Base-by-base conservation (phyloP, 2,113 vertebrate genomes). In the Otus sunia region DNA sequence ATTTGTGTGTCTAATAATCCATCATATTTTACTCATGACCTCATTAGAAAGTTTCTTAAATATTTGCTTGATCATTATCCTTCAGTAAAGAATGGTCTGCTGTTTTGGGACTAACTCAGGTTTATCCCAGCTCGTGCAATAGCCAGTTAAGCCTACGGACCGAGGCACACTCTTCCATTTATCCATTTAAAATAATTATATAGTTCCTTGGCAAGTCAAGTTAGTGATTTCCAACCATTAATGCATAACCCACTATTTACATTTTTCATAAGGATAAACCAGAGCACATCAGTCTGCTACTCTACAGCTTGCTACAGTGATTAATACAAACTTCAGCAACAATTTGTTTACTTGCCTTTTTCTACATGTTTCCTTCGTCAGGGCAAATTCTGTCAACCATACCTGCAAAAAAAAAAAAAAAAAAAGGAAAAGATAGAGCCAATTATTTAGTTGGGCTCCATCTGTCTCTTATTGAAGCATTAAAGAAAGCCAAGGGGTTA, bases 41-140 rank as follows among this genome's bases (percentile, higher is more conserved):
- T 92, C 50, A 39, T 93, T 76, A 90, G 56, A 71, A 89, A 93
- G 53, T 73, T 58, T 92, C 75, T 94, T 80, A 66, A 88, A 62
- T 75, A 80, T 60, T 73, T 78, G 71, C 63, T 75, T 68, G 74
- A 73, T 86, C 37, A 6, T 88, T 86, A 86, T 49, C 50, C 55
- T 79, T 73, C 49, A 27, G 9, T 37, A 39, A 69, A 41, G 63
- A 68, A 47, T 19, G 36, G 29, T 52, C 49, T 93, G 53, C 81
- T 83, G 23, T 64, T 75, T 43, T 52, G 53, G 71, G 74, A 72
- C 19, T 45, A 59, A 15, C 71, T 92, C 5, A 2, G 34, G 22
- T 90, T 91, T 56, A 64, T 72, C 58, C 30, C 23, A 34, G 59
- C 22, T 72, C 5, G 1, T 34, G 34, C 74, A 72, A 15, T 2